A percentile compares a stretch with the other conserved stretches of the same genome.
Evolutionary conservation across 2,113 vertebrate genomes (phyloP).

Genomic region (Hypanus sabinus): DNA sequence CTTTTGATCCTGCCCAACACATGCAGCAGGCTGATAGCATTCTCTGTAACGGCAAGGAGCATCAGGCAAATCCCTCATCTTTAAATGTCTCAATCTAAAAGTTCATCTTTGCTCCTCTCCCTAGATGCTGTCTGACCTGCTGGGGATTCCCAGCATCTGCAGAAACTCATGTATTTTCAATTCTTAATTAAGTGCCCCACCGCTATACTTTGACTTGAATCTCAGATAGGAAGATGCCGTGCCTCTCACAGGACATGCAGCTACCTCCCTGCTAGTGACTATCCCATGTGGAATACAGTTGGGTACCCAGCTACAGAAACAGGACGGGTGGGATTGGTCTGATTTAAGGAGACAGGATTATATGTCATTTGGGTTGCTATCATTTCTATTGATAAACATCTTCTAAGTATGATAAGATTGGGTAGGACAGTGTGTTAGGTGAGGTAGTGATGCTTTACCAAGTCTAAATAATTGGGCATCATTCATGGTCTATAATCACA

Average conservation of each 20-base stretch:
- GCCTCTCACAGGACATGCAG: not conserved
- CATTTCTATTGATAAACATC: not conserved
- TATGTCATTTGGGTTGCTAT: not conserved
- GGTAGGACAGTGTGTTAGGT: not conserved
- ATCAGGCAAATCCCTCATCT: not conserved
- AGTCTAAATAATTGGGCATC: not conserved
- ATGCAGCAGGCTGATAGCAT: not conserved
- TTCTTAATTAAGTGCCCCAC: not conserved
- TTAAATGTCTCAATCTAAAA: too few relatives aligned
- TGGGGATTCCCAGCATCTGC: too few relatives aligned
- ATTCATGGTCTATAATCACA: not conserved
- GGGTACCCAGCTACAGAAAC: too few relatives aligned
- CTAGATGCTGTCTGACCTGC: too few relatives aligned
- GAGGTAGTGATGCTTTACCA: not conserved
- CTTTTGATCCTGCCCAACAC: not conserved
- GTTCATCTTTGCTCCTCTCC: too few relatives aligned
- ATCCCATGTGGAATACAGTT: not conserved
- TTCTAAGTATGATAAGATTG: not conserved
- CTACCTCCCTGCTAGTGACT: too few relatives aligned
- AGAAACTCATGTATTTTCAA: too few relatives aligned
- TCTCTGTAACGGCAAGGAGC: not conserved
- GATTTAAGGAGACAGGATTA: not conserved
- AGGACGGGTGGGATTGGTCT: not conserved
- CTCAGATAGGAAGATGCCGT: too few relatives aligned
- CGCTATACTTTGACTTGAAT: not conserved